These are phyloP conservation scores for Sparidentex hasta DNA, from an alignment of 2,797 vertebrate genomes.

Conservation along the genomic window DNA sequence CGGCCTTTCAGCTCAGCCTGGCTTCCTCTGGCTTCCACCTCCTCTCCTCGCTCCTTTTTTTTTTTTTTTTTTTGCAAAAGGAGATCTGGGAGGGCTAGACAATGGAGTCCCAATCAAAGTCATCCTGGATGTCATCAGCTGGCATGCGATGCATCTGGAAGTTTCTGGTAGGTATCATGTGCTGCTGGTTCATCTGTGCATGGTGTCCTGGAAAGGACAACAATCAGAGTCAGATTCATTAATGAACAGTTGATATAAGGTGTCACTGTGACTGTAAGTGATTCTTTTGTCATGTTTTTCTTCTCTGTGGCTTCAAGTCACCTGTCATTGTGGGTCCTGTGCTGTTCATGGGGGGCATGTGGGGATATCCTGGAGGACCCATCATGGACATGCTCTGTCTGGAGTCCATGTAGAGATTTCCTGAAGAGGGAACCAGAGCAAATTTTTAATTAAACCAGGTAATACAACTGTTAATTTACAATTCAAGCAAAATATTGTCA, in stretches of 20 bases:
- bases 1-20: slow-evolving; percentile 68
- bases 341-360: slow-evolving; percentile 90
- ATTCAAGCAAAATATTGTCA: too few relatives aligned
- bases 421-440: slow-evolving; percentile 70
- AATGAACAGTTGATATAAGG: background rate
- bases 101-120: slow-evolving; percentile 97
- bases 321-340: slow-evolving; percentile 91
- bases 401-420: slow-evolving; percentile 93
- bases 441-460: background rate
- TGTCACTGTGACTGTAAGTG: background rate
- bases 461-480: background rate
- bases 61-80: slow-evolving; percentile 43
- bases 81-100: slow-evolving; percentile 83
- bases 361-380: slow-evolving; percentile 92
- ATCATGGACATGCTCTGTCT: slow-evolving; percentile 94
- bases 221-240: background rate
- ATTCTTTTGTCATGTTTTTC: background rate
- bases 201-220: slow-evolving; percentile 87
- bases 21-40: slow-evolving; percentile 71
- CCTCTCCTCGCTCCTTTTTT: slow-evolving; percentile 68
- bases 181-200: slow-evolving; percentile 93
- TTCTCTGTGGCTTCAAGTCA: slow-evolving; percentile 52
- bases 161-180: slow-evolving; percentile 92
- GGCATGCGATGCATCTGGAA: slow-evolving; percentile 94
- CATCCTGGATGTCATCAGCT: slow-evolving; percentile 94